Evolutionary conservation across 2,797 vertebrate genomes (phyloP).

Genomic region (Ibycter americanus): DNA sequence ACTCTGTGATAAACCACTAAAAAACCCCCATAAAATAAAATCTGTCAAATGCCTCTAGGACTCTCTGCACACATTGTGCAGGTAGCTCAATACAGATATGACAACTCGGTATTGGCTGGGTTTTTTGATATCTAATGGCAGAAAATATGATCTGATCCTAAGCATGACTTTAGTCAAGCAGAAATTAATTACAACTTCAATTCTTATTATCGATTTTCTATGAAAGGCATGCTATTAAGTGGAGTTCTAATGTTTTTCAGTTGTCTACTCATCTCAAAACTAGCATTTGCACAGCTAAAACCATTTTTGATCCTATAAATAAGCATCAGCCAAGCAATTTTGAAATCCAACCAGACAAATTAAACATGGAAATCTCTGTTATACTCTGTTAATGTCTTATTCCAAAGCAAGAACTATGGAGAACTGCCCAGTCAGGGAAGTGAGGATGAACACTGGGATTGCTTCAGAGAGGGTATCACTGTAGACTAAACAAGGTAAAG

Average conservation of each 20-base stretch:
- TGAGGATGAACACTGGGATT: neutral
- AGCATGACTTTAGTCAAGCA: neutral
- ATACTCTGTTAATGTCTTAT: neutral
- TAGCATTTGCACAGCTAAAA: neutral
- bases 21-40: neutral
- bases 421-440: neutral
- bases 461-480: neutral
- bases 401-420: neutral
- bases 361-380: neutral
- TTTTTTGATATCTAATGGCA: neutral
- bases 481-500: neutral
- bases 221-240: neutral
- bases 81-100: neutral
- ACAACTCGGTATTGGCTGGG: neutral
- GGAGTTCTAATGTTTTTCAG: neutral
- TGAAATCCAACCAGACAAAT: neutral
- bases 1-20: neutral
- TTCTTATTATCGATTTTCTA: neutral
- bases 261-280: neutral
- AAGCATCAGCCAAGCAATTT: neutral
- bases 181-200: neutral
- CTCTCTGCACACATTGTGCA: neutral
- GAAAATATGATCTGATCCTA: neutral
- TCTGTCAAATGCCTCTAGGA: neutral
- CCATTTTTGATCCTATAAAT: neutral